A percentile compares a stretch with the other conserved stretches of the same genome.
These are phyloP conservation scores for Centropristis striata DNA, from an alignment of 2,113 vertebrate species.

Conservation along the genomic window DNA sequence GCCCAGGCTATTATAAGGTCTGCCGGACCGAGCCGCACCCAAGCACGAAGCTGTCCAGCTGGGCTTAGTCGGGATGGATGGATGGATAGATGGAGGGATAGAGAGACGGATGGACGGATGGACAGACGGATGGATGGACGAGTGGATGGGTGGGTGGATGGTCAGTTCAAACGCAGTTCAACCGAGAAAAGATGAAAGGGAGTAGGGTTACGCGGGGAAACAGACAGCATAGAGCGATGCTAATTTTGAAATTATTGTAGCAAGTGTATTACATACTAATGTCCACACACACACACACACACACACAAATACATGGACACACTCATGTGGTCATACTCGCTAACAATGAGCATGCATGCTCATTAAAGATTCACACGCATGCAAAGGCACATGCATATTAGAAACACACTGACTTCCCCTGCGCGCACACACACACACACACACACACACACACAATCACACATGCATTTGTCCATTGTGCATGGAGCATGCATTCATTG, in stretches of 20 bases:
- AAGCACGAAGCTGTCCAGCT: constrained; percentile 66
- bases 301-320: not conserved
- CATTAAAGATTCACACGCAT: constrained; percentile 1
- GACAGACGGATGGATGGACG: constrained; percentile 23
- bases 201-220: constrained; percentile 54
- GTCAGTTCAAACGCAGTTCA: constrained; percentile 78
- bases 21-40: constrained; percentile 65
- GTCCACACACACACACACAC: not conserved
- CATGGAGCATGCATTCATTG: constrained; percentile 49
- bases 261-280: constrained; percentile 34
- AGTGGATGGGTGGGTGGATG: constrained; percentile 51
- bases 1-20: constrained; percentile 65
- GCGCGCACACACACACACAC: not conserved
- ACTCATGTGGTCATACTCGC: not conserved
- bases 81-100: constrained; percentile 43
- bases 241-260: constrained; percentile 61
- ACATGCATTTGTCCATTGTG: constrained; percentile 57
- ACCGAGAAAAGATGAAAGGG: constrained; percentile 66
- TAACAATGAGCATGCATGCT: constrained; percentile 14
- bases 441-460: constrained; percentile 22
- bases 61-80: constrained; percentile 45
- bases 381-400: constrained; percentile 34
- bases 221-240: constrained; percentile 24
- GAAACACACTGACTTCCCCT: constrained; percentile 5
- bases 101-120: constrained; percentile 31